Percentiles rank a stretch among this genome's conserved stretches.
phyloP scores from a whole-genome alignment of 2,888 invertebrate species.

The Papilio protenor region DNA sequence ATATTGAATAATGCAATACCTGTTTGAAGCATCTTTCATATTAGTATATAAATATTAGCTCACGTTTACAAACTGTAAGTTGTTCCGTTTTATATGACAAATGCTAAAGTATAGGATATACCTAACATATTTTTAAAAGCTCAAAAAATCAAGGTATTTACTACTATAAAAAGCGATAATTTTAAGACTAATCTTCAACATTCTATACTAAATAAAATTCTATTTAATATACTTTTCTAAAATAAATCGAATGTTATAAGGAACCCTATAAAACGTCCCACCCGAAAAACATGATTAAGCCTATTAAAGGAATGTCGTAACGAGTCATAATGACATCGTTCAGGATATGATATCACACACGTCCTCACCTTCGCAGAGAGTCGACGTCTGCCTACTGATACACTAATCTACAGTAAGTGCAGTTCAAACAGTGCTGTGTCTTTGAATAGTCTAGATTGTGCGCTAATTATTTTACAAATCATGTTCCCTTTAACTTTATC shows the following conservation, averaged over 20 bases:
- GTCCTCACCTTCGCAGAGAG: constrained; percentile 60
- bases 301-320: constrained; percentile 65
- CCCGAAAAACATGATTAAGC: constrained; percentile 73
- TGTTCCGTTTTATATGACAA: not conserved
- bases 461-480: not conserved
- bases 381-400: constrained; percentile 65
- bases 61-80: not conserved
- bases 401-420: constrained; percentile 71
- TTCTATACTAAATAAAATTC: not conserved
- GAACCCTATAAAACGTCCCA: constrained; percentile 48
- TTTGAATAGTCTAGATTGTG: constrained; percentile 37
- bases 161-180: not conserved
- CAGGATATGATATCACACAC: constrained; percentile 77
- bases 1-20: not conserved
- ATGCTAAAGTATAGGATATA: not conserved
- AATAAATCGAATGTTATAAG: not conserved
- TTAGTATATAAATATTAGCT: not conserved
- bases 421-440: constrained; percentile 64
- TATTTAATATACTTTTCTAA: not conserved
- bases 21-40: not conserved
- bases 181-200: not conserved
- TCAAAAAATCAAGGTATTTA: not conserved
- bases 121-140: not conserved
- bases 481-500: not conserved
- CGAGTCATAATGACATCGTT: constrained; percentile 67